Evolutionary conservation across 2,113 vertebrate species (phyloP).

Genomic region (Perognathus longimembris): DNA sequence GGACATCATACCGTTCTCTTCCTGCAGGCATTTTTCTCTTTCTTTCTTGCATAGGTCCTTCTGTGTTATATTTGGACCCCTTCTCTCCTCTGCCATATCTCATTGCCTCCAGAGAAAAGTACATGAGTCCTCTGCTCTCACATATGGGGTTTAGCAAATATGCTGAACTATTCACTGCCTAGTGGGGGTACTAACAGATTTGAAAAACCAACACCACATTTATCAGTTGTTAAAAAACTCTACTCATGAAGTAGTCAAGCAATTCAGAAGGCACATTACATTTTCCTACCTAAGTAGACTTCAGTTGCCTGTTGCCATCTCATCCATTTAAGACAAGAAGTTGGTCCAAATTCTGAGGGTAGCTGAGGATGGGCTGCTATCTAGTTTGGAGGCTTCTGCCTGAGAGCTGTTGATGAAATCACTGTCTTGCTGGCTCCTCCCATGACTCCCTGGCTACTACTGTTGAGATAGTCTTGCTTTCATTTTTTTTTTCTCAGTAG

Average conservation of each 20-base stretch:
- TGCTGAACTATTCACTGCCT: not conserved
- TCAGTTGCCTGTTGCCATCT: not conserved
- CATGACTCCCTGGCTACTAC: rapidly evolving
- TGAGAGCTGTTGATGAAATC: not conserved
- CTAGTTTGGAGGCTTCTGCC: not conserved
- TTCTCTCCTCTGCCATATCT: not conserved
- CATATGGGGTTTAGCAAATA: not conserved
- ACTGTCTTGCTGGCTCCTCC: not conserved
- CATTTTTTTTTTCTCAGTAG: not conserved
- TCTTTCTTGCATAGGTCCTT: not conserved
- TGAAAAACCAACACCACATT: rapidly evolving
- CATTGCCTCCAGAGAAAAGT: not conserved
- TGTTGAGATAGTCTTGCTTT: not conserved
- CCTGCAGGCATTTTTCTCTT: not conserved
- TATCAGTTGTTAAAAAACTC: not conserved
- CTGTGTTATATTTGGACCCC: not conserved
- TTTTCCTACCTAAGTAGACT: not conserved
- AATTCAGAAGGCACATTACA: not conserved
- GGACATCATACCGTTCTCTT: not conserved
- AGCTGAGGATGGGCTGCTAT: not conserved
- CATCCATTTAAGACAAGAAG: rapidly evolving
- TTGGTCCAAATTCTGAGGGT: not conserved
- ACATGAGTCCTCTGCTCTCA: not conserved
- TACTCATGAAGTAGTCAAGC: not conserved
- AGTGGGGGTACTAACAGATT: not conserved